Conservation (phyloP, 2,888 invertebrate genomes). For the Folsomia manolachei region DNA sequence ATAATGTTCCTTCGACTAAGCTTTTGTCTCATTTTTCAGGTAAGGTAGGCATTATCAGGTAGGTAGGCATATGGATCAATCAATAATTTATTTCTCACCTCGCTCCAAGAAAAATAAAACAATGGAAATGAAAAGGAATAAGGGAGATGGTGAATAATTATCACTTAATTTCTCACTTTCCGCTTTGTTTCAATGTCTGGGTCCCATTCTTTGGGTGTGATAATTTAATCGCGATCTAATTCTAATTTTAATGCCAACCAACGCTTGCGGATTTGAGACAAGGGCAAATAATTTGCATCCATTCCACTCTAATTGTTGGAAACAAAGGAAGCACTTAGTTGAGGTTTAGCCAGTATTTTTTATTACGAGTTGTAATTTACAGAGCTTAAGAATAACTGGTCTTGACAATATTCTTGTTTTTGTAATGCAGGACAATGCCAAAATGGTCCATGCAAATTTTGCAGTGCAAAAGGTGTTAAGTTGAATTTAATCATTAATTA, state of each 20-base stretch:
- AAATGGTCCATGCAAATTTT: too few species aligned
- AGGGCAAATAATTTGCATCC: too few species aligned
- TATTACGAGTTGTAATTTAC: too few species aligned
- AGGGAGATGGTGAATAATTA: too few species aligned
- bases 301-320: not conserved
- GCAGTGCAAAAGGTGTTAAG: too few species aligned
- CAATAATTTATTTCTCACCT: not conserved
- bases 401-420: too few species aligned
- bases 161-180: not conserved
- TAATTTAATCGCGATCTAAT: not conserved
- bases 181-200: not conserved
- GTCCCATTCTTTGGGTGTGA: not conserved
- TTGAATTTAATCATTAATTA: too few species aligned
- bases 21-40: too few species aligned
- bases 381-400: too few species aligned
- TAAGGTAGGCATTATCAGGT: too few species aligned
- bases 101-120: not conserved
- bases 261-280: not conserved
- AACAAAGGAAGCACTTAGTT: not conserved
- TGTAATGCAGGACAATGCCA: too few species aligned
- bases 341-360: too few species aligned
- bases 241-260: not conserved
- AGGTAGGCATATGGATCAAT: not conserved
- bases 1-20: not conserved
- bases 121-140: not conserved